Evolutionary conservation across 2,797 vertebrate genomes (phyloP), one percentile per base, ranked within the genome.

Genomic region (Argya squamiceps): DNA sequence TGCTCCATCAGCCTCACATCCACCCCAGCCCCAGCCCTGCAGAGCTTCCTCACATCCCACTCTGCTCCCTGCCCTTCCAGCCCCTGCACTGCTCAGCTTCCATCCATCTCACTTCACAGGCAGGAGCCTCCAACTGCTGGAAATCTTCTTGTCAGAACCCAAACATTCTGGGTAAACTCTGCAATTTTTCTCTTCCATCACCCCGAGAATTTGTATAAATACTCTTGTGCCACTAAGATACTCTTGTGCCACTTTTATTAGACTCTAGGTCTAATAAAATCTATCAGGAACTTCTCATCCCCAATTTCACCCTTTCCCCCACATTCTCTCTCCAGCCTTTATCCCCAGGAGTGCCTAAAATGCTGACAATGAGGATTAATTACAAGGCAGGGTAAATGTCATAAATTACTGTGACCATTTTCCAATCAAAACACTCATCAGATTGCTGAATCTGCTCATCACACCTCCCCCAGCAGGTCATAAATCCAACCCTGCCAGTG

Each of bases 91-190:
- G 20, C 67, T 52, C 1, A 0, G 36, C 2, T 18, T 50, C 56
- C 29, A 43, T 2, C 16, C 0, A 6, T 4, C 56, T 47, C 8
- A 1, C 20, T 15, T 16, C 34, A 71, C 1, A 5, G 4, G 27
- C 26, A 6, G 24, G 20, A 84, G 20, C 24, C 46, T 39, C 49
- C 15, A 26, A 29, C 16, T 29, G 46, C 34, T 34, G 21, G 7
- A n/a, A 76, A 79, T 68, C 49, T 71, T 62, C 63, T 34, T 46
- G 36, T 73, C 46, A 53, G 64, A 93, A 56, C 4, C 3, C 50
- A 64, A 80, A 47, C 50, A 5, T 44, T 44, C 47, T 15, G 73
- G 34, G 0, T 14, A 77, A 80, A 11, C 18, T 36, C 52, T 49
- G 53, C 17, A 24, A 47, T 74, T 32, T 41, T 83, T 41, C 68